phyloP scores from a whole-genome alignment of 2,797 vertebrate species.

The Syncerus caffer region DNA sequence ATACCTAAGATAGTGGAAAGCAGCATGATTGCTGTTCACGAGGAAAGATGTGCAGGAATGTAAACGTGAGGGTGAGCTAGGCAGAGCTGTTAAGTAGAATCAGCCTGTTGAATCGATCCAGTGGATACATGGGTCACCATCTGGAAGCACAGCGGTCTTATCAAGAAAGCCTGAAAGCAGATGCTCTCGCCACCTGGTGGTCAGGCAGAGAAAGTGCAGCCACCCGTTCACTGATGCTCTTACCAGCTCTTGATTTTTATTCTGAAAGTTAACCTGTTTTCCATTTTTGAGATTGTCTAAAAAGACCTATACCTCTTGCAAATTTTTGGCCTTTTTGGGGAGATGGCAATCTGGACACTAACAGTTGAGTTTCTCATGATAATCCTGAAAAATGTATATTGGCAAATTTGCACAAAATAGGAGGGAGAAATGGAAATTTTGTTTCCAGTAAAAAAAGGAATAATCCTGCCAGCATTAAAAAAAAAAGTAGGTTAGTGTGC shows the following conservation, averaged over 20 bases:
- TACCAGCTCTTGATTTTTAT: not conserved
- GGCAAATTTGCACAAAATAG: not conserved
- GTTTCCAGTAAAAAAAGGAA: not conserved
- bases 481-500: not conserved
- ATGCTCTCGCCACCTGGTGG: constrained; percentile 46
- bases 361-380: not conserved
- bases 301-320: not conserved
- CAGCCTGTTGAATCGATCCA: not conserved
- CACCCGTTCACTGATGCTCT: not conserved
- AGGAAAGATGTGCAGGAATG: not conserved
- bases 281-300: not conserved
- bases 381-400: not conserved
- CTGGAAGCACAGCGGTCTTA: accelerated
- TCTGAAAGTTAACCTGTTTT: constrained; percentile 17
- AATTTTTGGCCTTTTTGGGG: not conserved
- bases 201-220: not conserved
- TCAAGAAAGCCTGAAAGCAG: not conserved
- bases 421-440: not conserved
- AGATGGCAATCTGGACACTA: not conserved
- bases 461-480: not conserved
- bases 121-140: accelerated
- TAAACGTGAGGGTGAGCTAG: not conserved
- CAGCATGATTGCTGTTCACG: not conserved
- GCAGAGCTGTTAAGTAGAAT: not conserved
- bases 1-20: not conserved